Conservation (phyloP, 2,888 invertebrate genomes). For the Caenorhabditis parvicauda region DNA sequence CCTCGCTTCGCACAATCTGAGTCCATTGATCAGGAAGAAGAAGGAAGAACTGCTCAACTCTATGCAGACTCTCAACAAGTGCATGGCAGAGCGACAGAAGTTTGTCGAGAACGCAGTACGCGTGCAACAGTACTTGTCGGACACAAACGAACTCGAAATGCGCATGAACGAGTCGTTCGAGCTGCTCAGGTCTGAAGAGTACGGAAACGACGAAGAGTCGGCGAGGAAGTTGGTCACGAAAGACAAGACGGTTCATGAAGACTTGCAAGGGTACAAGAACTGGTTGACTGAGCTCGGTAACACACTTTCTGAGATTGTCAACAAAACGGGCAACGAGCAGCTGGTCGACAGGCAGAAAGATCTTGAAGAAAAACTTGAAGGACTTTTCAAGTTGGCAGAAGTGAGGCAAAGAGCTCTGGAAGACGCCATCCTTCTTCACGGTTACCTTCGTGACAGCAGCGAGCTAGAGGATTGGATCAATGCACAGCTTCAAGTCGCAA, state of each 20-base stretch:
- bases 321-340: too few relatives aligned
- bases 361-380: slow-evolving; percentile 45
- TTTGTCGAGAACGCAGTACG: slow-evolving; percentile 76
- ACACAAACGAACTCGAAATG: slow-evolving; percentile 70
- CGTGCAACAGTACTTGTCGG: slow-evolving; percentile 74
- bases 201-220: slow-evolving; percentile 83
- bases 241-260: slow-evolving; percentile 75
- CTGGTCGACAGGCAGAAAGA: too few relatives aligned
- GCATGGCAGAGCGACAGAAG: slow-evolving; percentile 36
- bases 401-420: slow-evolving; percentile 71
- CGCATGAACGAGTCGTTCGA: slow-evolving; percentile 87
- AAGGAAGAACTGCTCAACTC: slow-evolving; percentile 69
- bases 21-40: slow-evolving; percentile 76
- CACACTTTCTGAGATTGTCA: slow-evolving; percentile 35
- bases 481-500: slow-evolving; percentile 83
- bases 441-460: slow-evolving; percentile 75
- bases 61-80: slow-evolving; percentile 64
- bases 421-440: slow-evolving; percentile 85
- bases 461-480: slow-evolving; percentile 89
- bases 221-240: slow-evolving; percentile 89
- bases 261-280: slow-evolving; percentile 52
- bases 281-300: slow-evolving; percentile 44
- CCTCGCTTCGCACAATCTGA: slow-evolving; percentile 78
- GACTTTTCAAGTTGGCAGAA: slow-evolving; percentile 38
- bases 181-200: slow-evolving; percentile 76